A percentile compares a stretch with the other conserved stretches of the same genome.
phyloP scores from a whole-genome alignment of 1,140 invertebrate genomes.

The Drosophila arizonae region DNA sequence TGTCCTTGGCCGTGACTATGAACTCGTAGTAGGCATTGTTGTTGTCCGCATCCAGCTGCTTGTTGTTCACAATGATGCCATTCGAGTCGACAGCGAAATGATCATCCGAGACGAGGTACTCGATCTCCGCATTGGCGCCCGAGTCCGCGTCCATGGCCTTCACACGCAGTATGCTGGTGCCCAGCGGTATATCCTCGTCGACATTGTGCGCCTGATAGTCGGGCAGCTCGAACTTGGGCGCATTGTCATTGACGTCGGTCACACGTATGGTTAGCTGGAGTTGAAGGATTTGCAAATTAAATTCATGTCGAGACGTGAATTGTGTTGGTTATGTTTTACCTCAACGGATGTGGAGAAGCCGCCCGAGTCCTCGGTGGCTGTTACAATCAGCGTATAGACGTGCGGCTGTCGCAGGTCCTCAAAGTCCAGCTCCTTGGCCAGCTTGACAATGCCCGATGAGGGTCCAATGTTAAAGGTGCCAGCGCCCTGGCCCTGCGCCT shows the following conservation, averaged over 20 bases:
- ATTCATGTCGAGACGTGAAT: neutral
- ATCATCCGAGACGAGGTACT: slow-evolving; percentile 95
- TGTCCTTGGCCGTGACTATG: slow-evolving; percentile 95
- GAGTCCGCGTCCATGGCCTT: slow-evolving; percentile 96
- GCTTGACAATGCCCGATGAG: slow-evolving; percentile 95
- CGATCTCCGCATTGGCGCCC: slow-evolving; percentile 96
- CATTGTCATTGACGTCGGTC: slow-evolving; percentile 97
- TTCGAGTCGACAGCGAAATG: slow-evolving; percentile 96
- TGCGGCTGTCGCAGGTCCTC: slow-evolving; percentile 96
- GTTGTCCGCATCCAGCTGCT: slow-evolving; percentile 96
- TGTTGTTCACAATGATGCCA: slow-evolving; percentile 96
- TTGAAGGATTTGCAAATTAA: neutral
- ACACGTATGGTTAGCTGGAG: slow-evolving; percentile 92
- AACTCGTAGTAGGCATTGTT: slow-evolving; percentile 98
- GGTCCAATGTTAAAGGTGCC: slow-evolving; percentile 98
- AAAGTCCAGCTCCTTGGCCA: slow-evolving; percentile 97
- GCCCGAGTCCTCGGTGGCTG: slow-evolving; percentile 97
- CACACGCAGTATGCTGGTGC: slow-evolving; percentile 94
- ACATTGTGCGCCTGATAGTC: slow-evolving; percentile 98
- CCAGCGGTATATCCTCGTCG: slow-evolving; percentile 95
- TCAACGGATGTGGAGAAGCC: slow-evolving; percentile 97
- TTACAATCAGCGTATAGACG: slow-evolving; percentile 95
- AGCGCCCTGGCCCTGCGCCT: slow-evolving; percentile 96
- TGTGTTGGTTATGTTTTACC: slow-evolving; percentile 83
- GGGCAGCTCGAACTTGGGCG: slow-evolving; percentile 96